Conservation (phyloP, 2,888 invertebrate genomes). For the Tipula confusa region DNA sequence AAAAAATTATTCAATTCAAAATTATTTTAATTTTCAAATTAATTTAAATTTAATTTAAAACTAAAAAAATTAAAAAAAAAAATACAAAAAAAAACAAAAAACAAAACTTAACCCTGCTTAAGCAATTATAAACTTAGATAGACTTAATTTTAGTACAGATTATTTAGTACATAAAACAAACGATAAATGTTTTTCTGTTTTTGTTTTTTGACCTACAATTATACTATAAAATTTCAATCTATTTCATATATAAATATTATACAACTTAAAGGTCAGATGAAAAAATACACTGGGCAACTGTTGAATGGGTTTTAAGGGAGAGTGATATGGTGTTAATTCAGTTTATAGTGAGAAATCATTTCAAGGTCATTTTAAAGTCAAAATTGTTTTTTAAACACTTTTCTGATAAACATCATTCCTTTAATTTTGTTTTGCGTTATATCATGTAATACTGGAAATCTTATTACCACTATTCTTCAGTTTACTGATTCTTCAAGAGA, state of each 20-base stretch:
- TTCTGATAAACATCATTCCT: too few relatives aligned
- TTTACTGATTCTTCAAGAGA: too few relatives aligned
- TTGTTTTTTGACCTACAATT: not conserved
- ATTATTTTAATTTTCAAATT: not conserved
- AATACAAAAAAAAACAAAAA: conserved; percentile 31
- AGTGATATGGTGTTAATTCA: too few relatives aligned
- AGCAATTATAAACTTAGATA: conserved; percentile 38
- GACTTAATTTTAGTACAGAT: conserved; percentile 32
- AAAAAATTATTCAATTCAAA: not conserved
- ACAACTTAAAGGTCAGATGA: too few relatives aligned
- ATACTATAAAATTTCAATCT: not conserved
- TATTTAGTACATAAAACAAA: conserved; percentile 13
- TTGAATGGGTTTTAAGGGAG: too few relatives aligned
- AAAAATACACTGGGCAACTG: too few relatives aligned
- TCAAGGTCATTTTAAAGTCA: too few relatives aligned
- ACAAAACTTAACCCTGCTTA: conserved; percentile 37
- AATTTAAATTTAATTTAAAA: conserved; percentile 8
- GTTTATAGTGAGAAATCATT: too few relatives aligned
- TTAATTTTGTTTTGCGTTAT: too few relatives aligned
- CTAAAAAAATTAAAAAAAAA: conserved; percentile 29
- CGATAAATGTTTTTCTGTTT: conserved; percentile 27
- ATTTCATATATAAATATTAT: not conserved
- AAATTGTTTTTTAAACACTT: too few relatives aligned
- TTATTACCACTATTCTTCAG: too few relatives aligned
- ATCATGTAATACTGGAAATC: too few relatives aligned